These are phyloP conservation scores for Hofmannophila pseudospretella DNA, from an alignment of 2,888 invertebrate species.

Conservation along the genomic window DNA sequence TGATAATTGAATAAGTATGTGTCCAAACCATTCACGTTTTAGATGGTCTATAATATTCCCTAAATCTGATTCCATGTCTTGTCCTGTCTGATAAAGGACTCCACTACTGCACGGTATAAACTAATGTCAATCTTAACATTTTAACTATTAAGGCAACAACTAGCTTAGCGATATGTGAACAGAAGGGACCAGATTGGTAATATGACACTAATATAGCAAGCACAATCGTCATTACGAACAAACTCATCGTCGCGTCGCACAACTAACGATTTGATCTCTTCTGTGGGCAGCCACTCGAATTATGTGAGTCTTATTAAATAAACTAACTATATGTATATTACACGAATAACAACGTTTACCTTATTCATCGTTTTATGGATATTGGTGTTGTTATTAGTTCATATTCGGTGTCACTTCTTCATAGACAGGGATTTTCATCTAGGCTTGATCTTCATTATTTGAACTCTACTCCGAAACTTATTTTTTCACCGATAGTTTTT, in stretches of 20 bases:
- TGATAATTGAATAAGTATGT: constrained; percentile 40
- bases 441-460: no score
- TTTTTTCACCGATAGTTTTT: background rate
- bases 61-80: constrained; percentile 28
- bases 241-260: constrained; percentile 4
- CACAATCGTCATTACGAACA: background rate
- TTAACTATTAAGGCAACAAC: constrained; percentile 47
- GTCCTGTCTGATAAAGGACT: constrained; percentile 33
- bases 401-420: constrained; percentile 36
- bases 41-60: constrained; percentile 26
- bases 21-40: constrained; percentile 43
- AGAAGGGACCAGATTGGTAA: constrained; percentile 48
- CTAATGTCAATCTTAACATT: constrained; percentile 55
- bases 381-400: constrained; percentile 41
- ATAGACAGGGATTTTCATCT: constrained; percentile 28
- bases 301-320: constrained; percentile 33
- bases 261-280: constrained; percentile 40
- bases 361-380: constrained; percentile 32
- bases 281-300: constrained; percentile 33
- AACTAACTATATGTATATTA: constrained; percentile 41
- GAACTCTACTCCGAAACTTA: constrained; percentile 3
- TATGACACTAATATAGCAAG: constrained; percentile 1
- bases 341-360: constrained; percentile 30
- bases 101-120: constrained; percentile 48
- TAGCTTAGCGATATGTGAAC: constrained; percentile 45